Base-by-base conservation (phyloP, 2,113 vertebrate species). In the Odontesthes bonariensis region DNA sequence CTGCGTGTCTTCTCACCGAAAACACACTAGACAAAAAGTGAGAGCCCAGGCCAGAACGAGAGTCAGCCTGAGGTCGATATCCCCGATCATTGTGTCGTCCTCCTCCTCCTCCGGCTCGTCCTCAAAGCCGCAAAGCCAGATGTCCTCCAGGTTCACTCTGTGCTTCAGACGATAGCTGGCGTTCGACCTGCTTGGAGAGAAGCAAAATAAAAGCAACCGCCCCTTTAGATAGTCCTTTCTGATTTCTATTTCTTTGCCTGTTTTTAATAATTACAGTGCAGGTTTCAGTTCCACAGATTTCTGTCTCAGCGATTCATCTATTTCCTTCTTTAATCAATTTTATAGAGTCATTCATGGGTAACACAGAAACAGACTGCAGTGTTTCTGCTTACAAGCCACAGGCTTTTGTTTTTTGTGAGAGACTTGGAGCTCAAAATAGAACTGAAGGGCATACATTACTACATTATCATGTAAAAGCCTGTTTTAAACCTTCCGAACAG, bases 141-240 rank as follows among this genome's bases (percentile, higher is more conserved):
- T 9, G 12, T 93, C 88, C 63, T 84, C 27, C 0, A 94, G 90
- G 47, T 55, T 73, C 55, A 92, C 78, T 49, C 85, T 79, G 83
- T 92, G 84, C 62, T 93, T 91, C 69, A 94, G 83, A 31, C 86
- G 90, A 75, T 93, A 94, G 73, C 86, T 92, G 75, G 71, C 69
- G 13, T 74, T 72, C 6, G 91, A 92, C 75, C 94, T 95, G 79
- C 8, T 61, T 0, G 20, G 38, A 40, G 10, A 38, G 16, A 47
- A 47, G 13, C 10, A 53, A 20, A 53, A 52, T 47, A 0, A 56
- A 52, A 51, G 38, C 6, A 8, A 20, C 11, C 0, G 0, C 0
- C 7, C 23, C 9, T 47, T 3, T 47, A 62, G 31, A 47, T 9
- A 46, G 9, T 51, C 12, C 6, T 12, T 31, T 70, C 44, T 5